phyloP scores from a whole-genome alignment of 2,888 invertebrate genomes.

The Nemoura dubitans region DNA sequence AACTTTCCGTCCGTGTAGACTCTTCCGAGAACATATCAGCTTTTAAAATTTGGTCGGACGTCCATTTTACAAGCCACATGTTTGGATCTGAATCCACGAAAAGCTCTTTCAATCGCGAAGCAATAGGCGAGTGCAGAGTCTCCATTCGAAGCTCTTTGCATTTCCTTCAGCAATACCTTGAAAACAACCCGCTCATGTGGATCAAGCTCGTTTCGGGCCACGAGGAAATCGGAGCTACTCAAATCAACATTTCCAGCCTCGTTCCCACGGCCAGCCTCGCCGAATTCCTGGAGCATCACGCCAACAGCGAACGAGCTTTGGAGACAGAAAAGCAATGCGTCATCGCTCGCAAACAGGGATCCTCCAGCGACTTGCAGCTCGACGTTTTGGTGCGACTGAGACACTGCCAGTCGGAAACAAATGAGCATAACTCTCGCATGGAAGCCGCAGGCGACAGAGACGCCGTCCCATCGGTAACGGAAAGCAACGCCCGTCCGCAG shows the following conservation, averaged over 20 bases:
- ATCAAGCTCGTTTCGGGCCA: slow-evolving; percentile 58
- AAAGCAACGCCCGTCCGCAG: too few species aligned
- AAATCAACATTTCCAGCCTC: slow-evolving; percentile 49
- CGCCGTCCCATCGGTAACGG: not conserved
- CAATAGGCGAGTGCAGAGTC: not conserved
- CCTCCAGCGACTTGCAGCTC: not conserved
- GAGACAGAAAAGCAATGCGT: not conserved
- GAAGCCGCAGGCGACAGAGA: not conserved
- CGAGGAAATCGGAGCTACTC: slow-evolving; percentile 50
- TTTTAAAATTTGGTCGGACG: slow-evolving; percentile 55
- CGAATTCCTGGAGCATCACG: slow-evolving; percentile 53
- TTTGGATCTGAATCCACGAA: slow-evolving; percentile 8
- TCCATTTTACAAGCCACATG: not conserved
- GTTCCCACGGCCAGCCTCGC: slow-evolving; percentile 55
- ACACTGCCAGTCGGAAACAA: not conserved
- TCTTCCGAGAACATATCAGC: slow-evolving; percentile 67
- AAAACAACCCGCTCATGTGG: slow-evolving; percentile 62
- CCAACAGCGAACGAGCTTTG: not conserved
- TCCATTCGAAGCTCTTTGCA: slow-evolving; percentile 56
- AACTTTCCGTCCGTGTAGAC: slow-evolving; percentile 67
- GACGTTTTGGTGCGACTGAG: not conserved
- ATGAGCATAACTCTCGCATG: not conserved
- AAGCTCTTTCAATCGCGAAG: not conserved
- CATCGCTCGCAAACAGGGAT: not conserved
- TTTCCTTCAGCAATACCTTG: slow-evolving; percentile 62